Base-by-base conservation (phyloP, 2,113 vertebrate genomes). In the Mustelus asterias region DNA sequence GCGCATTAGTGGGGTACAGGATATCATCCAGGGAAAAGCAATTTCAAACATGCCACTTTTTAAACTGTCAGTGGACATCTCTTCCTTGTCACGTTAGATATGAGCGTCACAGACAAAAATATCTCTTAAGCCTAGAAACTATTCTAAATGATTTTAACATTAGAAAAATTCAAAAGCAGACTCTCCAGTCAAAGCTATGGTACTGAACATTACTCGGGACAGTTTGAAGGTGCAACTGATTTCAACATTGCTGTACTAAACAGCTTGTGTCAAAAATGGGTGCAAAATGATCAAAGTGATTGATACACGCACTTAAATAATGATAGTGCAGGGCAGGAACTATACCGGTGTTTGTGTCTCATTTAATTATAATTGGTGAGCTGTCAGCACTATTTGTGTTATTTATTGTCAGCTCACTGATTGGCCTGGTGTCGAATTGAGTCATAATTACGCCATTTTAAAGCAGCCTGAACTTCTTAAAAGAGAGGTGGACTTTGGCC, bases 11-110 rank as follows among this genome's bases (percentile, higher is more conserved):
- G 18, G 80, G 80, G 18, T 83, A 83, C 80, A 83, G n/a, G 5
- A 65, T 37, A 93, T 93, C n/a, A 65, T 18, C 89, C n/a, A 1
- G 89, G 60, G 33, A 93, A 41, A 9, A 65, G 9, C n/a, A 65
- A 65, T 93, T 93, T 65, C 89, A 93, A 93, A 65, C 60, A 93
- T 93, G 89, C 33, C 89, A 93, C 7, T 67, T 65, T n/a, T 65
- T 93, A 67, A 93, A 65, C 16, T 37, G 60, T 93, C n/a, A 65
- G 89, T 58, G n/a, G 63, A 37, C 20, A 93, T 65, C 18, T 65
- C 60, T 92, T 65, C 33, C 33, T 92, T 93, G 89, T 6, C 33
- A 29, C 16, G n/a, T 65, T 65, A 65, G 88, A n/a, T 63, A 63
- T 60, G 88, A 60, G 63, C 5, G 48, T 89, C 86, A 92, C 29